A percentile compares a stretch with the other conserved stretches of the same genome.
phyloP scores from a whole-genome alignment of 2,113 vertebrate genomes.

The Rhynchomys soricoides region DNA sequence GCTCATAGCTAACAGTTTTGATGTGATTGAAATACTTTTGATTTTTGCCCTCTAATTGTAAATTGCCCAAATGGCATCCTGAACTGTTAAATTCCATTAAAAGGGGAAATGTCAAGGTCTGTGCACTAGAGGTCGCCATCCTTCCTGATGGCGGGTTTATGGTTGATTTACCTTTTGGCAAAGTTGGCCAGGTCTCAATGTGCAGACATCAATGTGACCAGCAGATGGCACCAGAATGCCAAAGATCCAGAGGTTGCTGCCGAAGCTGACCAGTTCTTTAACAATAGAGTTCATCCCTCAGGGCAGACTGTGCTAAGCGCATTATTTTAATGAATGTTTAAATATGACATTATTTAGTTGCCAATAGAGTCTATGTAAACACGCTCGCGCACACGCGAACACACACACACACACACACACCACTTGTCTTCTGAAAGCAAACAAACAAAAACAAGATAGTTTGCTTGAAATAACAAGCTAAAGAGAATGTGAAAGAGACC shows the following conservation, averaged over 20 bases:
- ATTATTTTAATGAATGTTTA: not conserved
- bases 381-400: not conserved
- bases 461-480: not conserved
- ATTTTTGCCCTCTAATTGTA: not conserved
- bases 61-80: not conserved
- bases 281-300: not conserved
- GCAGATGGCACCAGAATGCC: constrained; percentile 67
- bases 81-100: not conserved
- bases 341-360: not conserved
- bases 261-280: fast-evolving
- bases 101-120: not conserved
- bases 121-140: constrained; percentile 70
- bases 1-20: not conserved
- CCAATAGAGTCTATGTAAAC: not conserved
- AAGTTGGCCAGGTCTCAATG: not conserved
- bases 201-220: constrained; percentile 10
- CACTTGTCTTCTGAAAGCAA: not conserved
- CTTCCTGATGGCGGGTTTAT: not conserved
- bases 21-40: not conserved
- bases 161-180: not conserved
- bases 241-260: not conserved
- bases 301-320: not conserved
- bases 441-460: not conserved
- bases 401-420: not conserved
- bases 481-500: not conserved